These are phyloP conservation scores for Eristalis arbustorum DNA, from an alignment of 2,888 invertebrate genomes.

Conservation along the genomic window DNA sequence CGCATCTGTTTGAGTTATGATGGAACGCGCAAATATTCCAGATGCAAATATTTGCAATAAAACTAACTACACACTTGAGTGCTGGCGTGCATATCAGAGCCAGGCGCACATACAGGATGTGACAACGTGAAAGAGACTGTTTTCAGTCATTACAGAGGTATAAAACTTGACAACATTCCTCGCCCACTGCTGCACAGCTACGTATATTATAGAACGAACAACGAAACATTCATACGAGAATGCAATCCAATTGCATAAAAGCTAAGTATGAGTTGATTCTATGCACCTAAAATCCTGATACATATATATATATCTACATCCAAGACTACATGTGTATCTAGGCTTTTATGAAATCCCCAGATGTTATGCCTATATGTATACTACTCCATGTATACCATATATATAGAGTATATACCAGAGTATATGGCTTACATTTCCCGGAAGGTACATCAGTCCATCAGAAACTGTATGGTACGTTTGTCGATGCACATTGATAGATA, in stretches of 20 bases:
- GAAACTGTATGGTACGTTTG: not conserved
- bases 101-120: slow-evolving; percentile 51
- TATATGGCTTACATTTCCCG: not conserved
- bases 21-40: slow-evolving; percentile 80
- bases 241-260: slow-evolving; percentile 45
- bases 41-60: slow-evolving; percentile 79
- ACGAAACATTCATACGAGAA: slow-evolving; percentile 13
- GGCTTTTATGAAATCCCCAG: not conserved
- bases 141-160: slow-evolving; percentile 57
- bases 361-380: not conserved
- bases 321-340: not conserved
- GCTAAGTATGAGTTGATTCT: slow-evolving; percentile 27
- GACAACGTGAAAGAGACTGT: slow-evolving; percentile 36
- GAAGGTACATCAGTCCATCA: not conserved
- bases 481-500: slow-evolving; percentile 60
- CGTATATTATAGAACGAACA: slow-evolving; percentile 30
- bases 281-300: not conserved
- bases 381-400: not conserved
- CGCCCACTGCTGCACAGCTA: slow-evolving; percentile 42
- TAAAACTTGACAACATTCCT: slow-evolving; percentile 54
- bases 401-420: slow-evolving; percentile 1
- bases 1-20: slow-evolving; percentile 80
- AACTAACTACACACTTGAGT: slow-evolving; percentile 76
- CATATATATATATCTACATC: not conserved
- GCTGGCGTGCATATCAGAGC: slow-evolving; percentile 75